Percentiles rank a stretch among this genome's conserved stretches.
Evolutionary conservation across 2,113 vertebrate genomes (phyloP).

Genomic region (Lycaon pictus): DNA sequence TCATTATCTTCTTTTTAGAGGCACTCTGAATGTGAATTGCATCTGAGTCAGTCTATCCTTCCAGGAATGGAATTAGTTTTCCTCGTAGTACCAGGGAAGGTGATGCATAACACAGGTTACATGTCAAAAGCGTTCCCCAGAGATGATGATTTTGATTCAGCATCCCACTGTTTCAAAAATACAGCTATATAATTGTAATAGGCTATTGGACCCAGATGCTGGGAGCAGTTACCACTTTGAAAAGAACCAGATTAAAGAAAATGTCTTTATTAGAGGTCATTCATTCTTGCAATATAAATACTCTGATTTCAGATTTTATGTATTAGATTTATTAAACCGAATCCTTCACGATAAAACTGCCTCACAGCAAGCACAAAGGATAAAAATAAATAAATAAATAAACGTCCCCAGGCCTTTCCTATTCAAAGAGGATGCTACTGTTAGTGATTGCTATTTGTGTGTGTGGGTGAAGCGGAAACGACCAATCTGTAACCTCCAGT

Average conservation of each 20-base stretch:
- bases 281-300: background rate
- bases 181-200: conserved; percentile 63
- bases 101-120: conserved; percentile 39
- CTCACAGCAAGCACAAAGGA: background rate
- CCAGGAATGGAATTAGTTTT: conserved; percentile 61
- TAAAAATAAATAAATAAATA: background rate
- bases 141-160: conserved; percentile 64
- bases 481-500: background rate
- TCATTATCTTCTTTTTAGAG: conserved; percentile 62
- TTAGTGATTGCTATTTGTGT: conserved; percentile 37
- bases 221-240: background rate
- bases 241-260: conserved; percentile 52
- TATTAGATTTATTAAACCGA: background rate
- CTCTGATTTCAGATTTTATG: background rate
- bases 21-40: conserved; percentile 32
- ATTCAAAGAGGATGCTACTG: background rate
- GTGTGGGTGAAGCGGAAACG: background rate
- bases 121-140: conserved; percentile 19
- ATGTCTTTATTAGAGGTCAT: conserved; percentile 27
- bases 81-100: background rate
- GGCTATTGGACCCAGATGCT: conserved; percentile 35
- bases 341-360: background rate
- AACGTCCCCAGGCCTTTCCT: background rate
- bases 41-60: conserved; percentile 36
- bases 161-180: conserved; percentile 40